phyloP scores from a whole-genome alignment of 2,113 vertebrate species.

The Pungitius pungitius region DNA sequence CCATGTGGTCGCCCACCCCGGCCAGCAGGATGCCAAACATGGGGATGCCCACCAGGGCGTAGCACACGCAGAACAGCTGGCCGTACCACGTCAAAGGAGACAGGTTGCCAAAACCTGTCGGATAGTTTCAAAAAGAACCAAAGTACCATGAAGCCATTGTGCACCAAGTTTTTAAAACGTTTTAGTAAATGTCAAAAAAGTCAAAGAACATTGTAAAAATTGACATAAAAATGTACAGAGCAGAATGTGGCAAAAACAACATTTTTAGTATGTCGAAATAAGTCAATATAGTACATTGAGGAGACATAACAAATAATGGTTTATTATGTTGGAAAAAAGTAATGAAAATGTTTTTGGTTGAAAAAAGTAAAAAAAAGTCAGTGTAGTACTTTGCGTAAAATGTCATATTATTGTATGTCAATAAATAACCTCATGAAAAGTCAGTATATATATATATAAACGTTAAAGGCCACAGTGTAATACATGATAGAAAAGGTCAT shows the following conservation, averaged over 20 bases:
- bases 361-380: not conserved
- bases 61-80: slow-evolving; percentile 90
- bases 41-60: slow-evolving; percentile 90
- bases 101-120: slow-evolving; percentile 88
- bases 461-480: not conserved
- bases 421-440: too few species aligned
- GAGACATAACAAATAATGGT: too few species aligned
- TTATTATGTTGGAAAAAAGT: not conserved
- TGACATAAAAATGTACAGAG: too few species aligned
- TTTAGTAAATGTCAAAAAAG: too few species aligned
- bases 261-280: too few species aligned
- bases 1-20: slow-evolving; percentile 90
- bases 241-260: too few species aligned
- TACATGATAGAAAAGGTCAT: not conserved
- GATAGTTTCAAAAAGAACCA: not conserved
- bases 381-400: too few species aligned
- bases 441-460: not conserved
- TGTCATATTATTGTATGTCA: not conserved
- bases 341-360: not conserved
- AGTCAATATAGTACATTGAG: too few species aligned
- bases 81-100: slow-evolving; percentile 85
- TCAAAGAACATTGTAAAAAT: too few species aligned
- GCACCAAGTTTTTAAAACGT: too few species aligned
- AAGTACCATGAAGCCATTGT: not conserved
- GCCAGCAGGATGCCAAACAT: slow-evolving; percentile 92